Percentiles rank a stretch among this genome's conserved stretches.
Evolutionary conservation across 2,797 vertebrate genomes (phyloP).

Genomic region (Buceros bicornis): DNA sequence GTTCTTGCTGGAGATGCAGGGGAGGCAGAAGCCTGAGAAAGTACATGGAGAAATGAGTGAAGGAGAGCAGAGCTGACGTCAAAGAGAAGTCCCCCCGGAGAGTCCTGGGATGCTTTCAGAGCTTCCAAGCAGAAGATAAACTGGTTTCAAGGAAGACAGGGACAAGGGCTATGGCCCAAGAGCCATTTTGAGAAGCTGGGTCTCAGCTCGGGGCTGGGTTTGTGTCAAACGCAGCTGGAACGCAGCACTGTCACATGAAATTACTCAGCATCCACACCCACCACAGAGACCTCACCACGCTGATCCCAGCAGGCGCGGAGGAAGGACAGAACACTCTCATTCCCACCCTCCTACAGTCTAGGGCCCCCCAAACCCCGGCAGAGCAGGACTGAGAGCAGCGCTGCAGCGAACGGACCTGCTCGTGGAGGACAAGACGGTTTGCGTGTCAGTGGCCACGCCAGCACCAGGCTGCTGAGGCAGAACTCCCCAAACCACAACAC

Average conservation of each 20-base stretch:
- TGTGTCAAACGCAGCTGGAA: neutral
- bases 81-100: neutral
- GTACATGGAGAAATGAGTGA: fast-evolving
- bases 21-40: neutral
- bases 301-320: neutral
- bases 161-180: neutral
- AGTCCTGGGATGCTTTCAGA: neutral
- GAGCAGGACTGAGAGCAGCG: neutral
- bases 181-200: neutral
- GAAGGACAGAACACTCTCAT: neutral
- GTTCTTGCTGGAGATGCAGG: fast-evolving
- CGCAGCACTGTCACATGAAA: fast-evolving
- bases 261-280: neutral
- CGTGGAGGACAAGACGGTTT: fast-evolving
- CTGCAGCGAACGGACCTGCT: neutral
- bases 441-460: neutral
- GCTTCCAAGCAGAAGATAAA: neutral
- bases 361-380: neutral
- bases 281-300: fast-evolving
- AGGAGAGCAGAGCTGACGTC: neutral
- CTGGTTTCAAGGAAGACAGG: neutral
- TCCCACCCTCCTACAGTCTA: neutral
- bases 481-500: neutral
- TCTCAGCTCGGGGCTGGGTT: neutral
- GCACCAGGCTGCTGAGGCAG: neutral